These are phyloP conservation scores for Pangasius krempfi DNA, from an alignment of 2,797 vertebrate species.

Conservation along the genomic window DNA sequence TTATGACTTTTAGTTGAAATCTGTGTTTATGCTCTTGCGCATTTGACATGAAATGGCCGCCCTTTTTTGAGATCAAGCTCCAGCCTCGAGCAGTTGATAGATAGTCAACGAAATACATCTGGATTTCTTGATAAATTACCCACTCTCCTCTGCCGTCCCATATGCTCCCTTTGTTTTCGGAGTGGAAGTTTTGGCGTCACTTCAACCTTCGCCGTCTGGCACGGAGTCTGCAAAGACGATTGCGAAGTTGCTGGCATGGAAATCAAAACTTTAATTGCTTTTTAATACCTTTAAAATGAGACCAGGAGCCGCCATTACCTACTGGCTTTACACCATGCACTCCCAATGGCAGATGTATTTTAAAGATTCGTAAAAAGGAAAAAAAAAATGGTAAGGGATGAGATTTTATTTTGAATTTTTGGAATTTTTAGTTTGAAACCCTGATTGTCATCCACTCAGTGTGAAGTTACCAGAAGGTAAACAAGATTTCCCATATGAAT, in stretches of 20 bases:
- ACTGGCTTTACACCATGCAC: background rate
- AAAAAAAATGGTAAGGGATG: background rate
- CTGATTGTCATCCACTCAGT: background rate
- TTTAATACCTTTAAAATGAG: conserved; percentile 30
- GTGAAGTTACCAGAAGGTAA: background rate
- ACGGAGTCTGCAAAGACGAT: conserved; percentile 16
- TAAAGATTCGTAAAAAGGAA: background rate
- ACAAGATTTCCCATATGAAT: conserved; percentile 4
- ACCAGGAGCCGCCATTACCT: background rate
- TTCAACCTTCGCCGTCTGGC: conserved; percentile 44
- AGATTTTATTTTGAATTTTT: background rate
- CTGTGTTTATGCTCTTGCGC: conserved; percentile 23
- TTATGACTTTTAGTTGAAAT: conserved; percentile 27
- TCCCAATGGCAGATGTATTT: background rate
- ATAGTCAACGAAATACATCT: conserved; percentile 54
- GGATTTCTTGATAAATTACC: conserved; percentile 54
- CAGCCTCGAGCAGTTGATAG: conserved; percentile 47
- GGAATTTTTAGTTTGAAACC: background rate
- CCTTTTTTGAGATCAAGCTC: conserved; percentile 24
- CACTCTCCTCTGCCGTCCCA: conserved; percentile 46
- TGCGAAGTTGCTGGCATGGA: conserved; percentile 12
- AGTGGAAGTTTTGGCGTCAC: conserved; percentile 37
- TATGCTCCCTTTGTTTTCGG: conserved; percentile 56
- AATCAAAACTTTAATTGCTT: conserved; percentile 38
- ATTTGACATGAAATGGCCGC: conserved; percentile 23